Base-by-base conservation (phyloP, 2,888 invertebrate genomes). In the Tachystola acroxantha region DNA sequence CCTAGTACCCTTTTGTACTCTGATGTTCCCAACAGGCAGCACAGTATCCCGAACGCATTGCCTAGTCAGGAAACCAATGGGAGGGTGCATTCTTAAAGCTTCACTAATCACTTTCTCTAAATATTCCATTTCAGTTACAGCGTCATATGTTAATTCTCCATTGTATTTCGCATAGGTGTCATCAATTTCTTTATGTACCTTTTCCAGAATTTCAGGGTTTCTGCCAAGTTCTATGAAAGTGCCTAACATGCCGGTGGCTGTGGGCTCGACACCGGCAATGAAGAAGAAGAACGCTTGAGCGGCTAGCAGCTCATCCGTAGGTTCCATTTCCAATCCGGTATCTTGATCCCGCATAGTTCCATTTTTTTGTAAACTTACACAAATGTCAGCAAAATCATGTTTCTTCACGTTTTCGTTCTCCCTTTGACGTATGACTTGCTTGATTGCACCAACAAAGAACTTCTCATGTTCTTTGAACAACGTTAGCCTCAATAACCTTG, bases 271-370 rank as follows among this genome's bases (percentile, higher is more conserved):
- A 0, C 84, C 85, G 16, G 79, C 82, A 26, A 58, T 48, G 33
- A 73, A 77, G 45, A 79, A 80, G 45, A 82, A 70, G 36, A 81
- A 74, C 0, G 66, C 71, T 46, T 81, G 77, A 3, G 76, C 72
- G 2, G 72, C 66, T 13, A 78, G 37, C 4, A 71, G 22, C 34
- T 70, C 76, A 34, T 74, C 76, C 0, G 77, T 73, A 0, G 81
- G 69, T 22, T 70, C 56, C 31, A 80, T 27, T 16, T 64, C 60
- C 2, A 56, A 54, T 0, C 69, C 72, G 0, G 69, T 64, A 0
- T 64, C 59, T 1, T 33, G 25, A 37, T 80, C 74, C 11, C 32
- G 50, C 48, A 76, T 50, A 1, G 39, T 47, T 3, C 77, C 77
- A 12, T 50, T 53, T 25, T 65, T 72, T 44, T 78, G 70, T 10